Evolutionary conservation across 2,888 invertebrate genomes (phyloP), one percentile per base, ranked within the genome.

Genomic region (Drosophila infuscata): DNA sequence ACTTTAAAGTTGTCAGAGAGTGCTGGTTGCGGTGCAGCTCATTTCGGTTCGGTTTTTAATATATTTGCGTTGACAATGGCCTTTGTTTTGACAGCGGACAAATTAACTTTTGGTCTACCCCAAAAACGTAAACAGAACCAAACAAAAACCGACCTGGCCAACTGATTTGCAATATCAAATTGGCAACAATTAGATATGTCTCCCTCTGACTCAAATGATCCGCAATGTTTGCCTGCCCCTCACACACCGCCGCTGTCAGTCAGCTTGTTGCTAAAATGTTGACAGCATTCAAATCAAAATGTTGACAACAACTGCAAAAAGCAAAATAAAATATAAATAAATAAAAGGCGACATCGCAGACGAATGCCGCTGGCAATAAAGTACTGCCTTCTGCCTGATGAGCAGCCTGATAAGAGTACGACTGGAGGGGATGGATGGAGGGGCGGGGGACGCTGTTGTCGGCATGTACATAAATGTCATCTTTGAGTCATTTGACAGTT

Each of bases 261-360:
- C 82, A 76, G 70, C 46, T 57, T 68, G 74, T 75, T 79, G 80
- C 66, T 67, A 80, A 82, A 82, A 83, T 86, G 83, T 86, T 86
- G 85, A 86, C 85, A 88, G 85, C 88, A 88, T 88, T 88, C 83
- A 88, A 86, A 88, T 86, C 88, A 86, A 74, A 83, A 81, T 81
- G 69, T 67, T 77, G 80, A 74, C 81, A 78, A 80, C 79, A 74
- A 59, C 62, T 46, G 67, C 74, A 65, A 36, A 58, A 64, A 54
- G 66, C 51, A 25, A 46, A 15, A 25, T 15, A 46, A 77, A 67
- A 25, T 25, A 25, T 25, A 25, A 25, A 25, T 25, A 25, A 25
- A 25, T 25, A 25, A 51, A 56, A 64, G 56, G 62, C 57, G 51
- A 58, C 63, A 56, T 35, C 62, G 38, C 49, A 73, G 76, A 73